Percentiles rank a stretch among this genome's conserved stretches.
These are phyloP conservation scores for Caenorhabditis auriculariae DNA, from an alignment of 2,888 invertebrate genomes.

Conservation along the genomic window DNA sequence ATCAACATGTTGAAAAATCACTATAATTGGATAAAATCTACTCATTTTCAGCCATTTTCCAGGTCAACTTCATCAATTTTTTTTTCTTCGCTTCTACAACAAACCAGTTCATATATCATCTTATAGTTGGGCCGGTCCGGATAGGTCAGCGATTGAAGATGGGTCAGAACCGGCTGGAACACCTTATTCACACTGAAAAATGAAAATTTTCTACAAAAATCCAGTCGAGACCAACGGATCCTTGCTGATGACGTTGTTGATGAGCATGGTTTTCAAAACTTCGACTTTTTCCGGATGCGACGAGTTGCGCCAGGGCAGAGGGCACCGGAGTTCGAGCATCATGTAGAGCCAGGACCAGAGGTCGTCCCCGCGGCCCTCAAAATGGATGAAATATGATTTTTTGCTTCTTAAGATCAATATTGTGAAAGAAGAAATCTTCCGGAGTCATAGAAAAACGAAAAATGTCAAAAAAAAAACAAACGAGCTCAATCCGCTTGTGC, in stretches of 20 bases:
- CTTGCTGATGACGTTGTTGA: constrained; percentile 4
- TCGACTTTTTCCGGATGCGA: constrained; percentile 12
- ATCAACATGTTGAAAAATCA: background rate
- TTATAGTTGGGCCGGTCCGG: constrained; percentile 22
- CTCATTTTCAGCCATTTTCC: too few species aligned
- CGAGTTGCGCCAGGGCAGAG: constrained; percentile 14
- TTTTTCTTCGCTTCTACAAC: too few species aligned
- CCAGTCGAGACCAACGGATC: constrained; percentile 1
- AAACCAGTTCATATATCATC: constrained; percentile 9
- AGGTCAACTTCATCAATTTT: too few species aligned
- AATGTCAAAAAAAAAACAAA: background rate
- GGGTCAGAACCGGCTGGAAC: constrained; percentile 11
- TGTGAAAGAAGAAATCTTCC: too few species aligned
- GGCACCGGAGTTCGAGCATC: constrained; percentile 14
- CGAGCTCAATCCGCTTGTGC: constrained; percentile 6
- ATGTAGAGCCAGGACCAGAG: constrained; percentile 21
- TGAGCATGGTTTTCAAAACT: constrained; percentile 7
- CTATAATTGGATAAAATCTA: background rate
- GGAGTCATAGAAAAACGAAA: too few species aligned
- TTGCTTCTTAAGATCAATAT: too few species aligned
- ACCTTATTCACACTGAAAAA: constrained; percentile 3
- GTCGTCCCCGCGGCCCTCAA: constrained; percentile 17
- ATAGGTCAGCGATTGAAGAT: constrained; percentile 11
- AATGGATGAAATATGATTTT: background rate
- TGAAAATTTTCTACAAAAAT: background rate